Evolutionary conservation across 2,797 vertebrate species (phyloP).

Genomic region (Bovichtus diacanthus): DNA sequence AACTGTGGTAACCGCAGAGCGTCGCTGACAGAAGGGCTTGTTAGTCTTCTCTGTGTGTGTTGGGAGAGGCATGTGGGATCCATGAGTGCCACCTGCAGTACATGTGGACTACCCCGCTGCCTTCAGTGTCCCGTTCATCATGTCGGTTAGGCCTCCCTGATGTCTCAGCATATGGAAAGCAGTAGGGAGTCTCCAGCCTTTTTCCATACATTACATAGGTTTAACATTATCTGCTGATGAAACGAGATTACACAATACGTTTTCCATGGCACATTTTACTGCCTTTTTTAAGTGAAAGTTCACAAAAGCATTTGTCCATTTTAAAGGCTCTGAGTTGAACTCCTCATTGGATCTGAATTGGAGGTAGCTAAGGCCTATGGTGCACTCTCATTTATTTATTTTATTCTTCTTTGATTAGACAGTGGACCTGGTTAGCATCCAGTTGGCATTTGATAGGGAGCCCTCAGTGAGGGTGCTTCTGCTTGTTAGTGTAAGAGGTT

Average conservation of each 20-base stretch:
- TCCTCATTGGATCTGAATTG: conserved; percentile 19
- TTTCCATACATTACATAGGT: background rate
- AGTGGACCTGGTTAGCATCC: conserved; percentile 17
- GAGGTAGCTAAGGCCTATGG: conserved; percentile 5
- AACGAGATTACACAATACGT: conserved; percentile 2
- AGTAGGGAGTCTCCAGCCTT: background rate
- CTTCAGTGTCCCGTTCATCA: conserved; percentile 22
- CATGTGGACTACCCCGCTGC: conserved; percentile 21
- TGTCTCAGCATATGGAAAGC: conserved; percentile 39
- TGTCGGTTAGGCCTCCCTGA: conserved; percentile 20
- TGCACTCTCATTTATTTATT: conserved; percentile 1
- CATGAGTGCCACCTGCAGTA: conserved; percentile 37
- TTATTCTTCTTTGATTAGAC: conserved; percentile 27
- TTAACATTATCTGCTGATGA: conserved; percentile 19
- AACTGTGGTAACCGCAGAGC: conserved; percentile 34
- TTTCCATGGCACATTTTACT: conserved; percentile 12
- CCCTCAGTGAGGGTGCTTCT: conserved; percentile 24
- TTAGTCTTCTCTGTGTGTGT: conserved; percentile 50
- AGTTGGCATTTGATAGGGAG: conserved; percentile 29
- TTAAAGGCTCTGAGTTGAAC: background rate
- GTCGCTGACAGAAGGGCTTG: conserved; percentile 56
- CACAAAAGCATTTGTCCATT: background rate
- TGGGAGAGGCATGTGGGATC: conserved; percentile 46
- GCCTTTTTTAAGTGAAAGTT: conserved; percentile 5
- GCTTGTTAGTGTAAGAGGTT: conserved; percentile 37